Conservation (phyloP, 37 sponge, comb jelly and placozoan species). For the Chondrosia reniformis region DNA sequence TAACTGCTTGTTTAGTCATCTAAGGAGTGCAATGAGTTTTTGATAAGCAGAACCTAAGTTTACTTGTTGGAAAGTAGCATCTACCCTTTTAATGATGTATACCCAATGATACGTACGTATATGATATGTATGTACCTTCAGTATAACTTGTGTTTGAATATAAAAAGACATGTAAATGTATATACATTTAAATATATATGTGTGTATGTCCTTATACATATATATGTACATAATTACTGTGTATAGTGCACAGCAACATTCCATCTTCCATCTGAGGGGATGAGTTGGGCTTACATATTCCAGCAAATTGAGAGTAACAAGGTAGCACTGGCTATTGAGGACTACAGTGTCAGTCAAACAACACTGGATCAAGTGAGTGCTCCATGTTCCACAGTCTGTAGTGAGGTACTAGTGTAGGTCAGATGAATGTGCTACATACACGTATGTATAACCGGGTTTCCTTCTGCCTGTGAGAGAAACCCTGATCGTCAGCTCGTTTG, state of each 20-base stretch:
- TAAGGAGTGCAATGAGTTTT: neutral
- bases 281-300: conserved; percentile 74
- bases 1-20: no score
- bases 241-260: conserved; percentile 70
- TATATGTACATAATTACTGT: neutral
- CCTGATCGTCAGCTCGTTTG: no score
- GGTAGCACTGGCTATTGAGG: conserved; percentile 62
- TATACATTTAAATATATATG: neutral
- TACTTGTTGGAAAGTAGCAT: neutral
- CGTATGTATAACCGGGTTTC: neutral
- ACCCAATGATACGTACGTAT: neutral
- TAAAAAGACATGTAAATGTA: neutral
- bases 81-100: neutral
- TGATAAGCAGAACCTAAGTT: neutral
- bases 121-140: neutral
- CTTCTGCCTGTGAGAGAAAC: no score
- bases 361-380: conserved; percentile 83
- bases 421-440: neutral
- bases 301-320: conserved; percentile 72
- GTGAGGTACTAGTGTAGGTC: neutral
- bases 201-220: neutral
- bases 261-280: conserved; percentile 46
- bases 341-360: conserved; percentile 95
- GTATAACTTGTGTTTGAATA: neutral
- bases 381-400: neutral